Base-by-base conservation (phyloP, 2,888 invertebrate genomes). In the Endomychus coccineus region DNA sequence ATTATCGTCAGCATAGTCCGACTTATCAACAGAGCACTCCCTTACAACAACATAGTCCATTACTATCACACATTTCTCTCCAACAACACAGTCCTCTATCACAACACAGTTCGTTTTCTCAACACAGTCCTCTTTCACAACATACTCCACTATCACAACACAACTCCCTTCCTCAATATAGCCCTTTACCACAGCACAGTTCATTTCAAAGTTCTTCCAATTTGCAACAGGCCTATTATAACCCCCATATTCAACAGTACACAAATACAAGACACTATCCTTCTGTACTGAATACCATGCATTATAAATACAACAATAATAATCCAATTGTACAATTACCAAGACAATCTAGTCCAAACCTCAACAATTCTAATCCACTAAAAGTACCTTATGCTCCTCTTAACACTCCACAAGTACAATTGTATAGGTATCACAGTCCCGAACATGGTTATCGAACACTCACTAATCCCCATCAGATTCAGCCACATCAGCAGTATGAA, bases 401-500 rank as follows among this genome's bases (percentile, higher is more conserved):
- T 9, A 28, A 28, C 2, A 17, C 29, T 13, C 28, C 28, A 12
- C 28, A 36, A 7, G 22, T 23, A 12, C 28, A 36, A 16, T 10
- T 29, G n/a, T 36, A 24, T 12, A 36, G 30, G 12, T 29, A 36
- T 6, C 30, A 29, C 6, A 32, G 27, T 14, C 13, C 17, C 4
- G 37, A 37, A 12, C 16, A 25, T 15, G 17, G 27, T 4, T 16
- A 24, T 3, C 24, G 16, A 21, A 31, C 14, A 19, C 11, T 33
- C 10, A 27, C 24, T 40, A 63, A 62, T 45, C 59, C 61, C 1
- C 59, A 61, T 38, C 63, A 62, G 39, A 53, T 63, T 27, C 61
- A 62, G 43, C 60, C 64, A 1, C 66, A 64, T 52, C 65, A 64
- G 40, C 66, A 62, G 37, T 67, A 64, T 45, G 66, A 64, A 46